Conservation (phyloP, 2,113 vertebrate species). For the Triplophysa tibetana region DNA sequence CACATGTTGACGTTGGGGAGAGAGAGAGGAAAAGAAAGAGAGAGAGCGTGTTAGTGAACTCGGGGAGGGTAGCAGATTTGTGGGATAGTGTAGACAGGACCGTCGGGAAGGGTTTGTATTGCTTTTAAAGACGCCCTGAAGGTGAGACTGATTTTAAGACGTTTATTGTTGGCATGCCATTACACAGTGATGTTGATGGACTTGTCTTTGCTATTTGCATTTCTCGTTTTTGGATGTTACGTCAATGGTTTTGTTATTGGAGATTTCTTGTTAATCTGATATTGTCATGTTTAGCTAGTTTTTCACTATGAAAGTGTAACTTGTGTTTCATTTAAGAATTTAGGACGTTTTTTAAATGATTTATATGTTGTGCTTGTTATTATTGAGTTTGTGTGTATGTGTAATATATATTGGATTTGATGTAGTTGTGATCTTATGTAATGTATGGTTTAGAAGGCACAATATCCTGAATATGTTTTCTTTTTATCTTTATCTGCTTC, state of each 20-base stretch:
- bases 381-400: too few relatives aligned
- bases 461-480: too few relatives aligned
- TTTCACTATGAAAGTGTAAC: too few relatives aligned
- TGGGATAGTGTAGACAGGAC: not conserved
- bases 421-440: too few relatives aligned
- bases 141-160: not conserved
- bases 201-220: not conserved
- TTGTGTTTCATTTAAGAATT: not conserved
- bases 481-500: too few relatives aligned
- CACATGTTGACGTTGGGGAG: slow-evolving; percentile 74
- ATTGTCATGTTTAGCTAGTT: not conserved
- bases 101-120: not conserved
- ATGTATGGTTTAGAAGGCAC: too few relatives aligned
- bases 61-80: not conserved
- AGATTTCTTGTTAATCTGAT: not conserved
- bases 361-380: not conserved
- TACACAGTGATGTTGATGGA: too few relatives aligned
- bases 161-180: not conserved
- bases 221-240: not conserved
- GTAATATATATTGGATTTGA: too few relatives aligned
- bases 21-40: slow-evolving; percentile 57
- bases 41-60: slow-evolving; percentile 1
- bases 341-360: not conserved
- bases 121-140: not conserved
- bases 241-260: not conserved